Evolutionary conservation across 1,140 invertebrate species (phyloP).

Genomic region (Drosophila sproati): DNA sequence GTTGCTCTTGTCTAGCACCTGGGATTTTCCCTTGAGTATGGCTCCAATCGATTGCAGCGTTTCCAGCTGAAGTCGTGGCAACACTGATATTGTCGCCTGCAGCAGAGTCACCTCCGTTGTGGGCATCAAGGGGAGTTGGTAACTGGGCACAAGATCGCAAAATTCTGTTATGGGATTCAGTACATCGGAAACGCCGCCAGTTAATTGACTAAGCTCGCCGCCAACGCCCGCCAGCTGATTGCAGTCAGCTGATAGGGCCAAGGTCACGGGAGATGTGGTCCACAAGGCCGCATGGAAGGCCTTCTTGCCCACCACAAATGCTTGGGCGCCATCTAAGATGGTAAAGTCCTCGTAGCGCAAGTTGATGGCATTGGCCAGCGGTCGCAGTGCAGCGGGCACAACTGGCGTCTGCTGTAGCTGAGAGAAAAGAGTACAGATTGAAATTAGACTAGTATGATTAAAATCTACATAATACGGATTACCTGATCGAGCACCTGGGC

Average conservation of each 20-base stretch:
- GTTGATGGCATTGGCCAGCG: constrained; percentile 89
- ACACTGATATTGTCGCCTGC: constrained; percentile 91
- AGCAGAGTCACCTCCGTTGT: constrained; percentile 85
- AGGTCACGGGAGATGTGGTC: constrained; percentile 88
- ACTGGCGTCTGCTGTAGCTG: constrained; percentile 89
- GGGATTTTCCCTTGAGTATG: constrained; percentile 85
- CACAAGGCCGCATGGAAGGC: constrained; percentile 90
- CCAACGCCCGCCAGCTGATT: constrained; percentile 85
- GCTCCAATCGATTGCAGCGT: constrained; percentile 89
- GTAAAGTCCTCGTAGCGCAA: constrained; percentile 89
- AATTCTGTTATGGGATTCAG: constrained; percentile 91
- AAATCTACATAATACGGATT: constrained; percentile 12
- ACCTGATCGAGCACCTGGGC: constrained; percentile 94
- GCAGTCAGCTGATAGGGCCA: constrained; percentile 89
- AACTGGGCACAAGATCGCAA: constrained; percentile 89
- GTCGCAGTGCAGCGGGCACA: constrained; percentile 88
- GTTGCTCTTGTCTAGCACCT: constrained; percentile 83
- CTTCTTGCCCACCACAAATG: constrained; percentile 88
- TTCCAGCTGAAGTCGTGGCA: constrained; percentile 89
- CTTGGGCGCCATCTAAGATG: constrained; percentile 85
- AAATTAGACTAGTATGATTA: not conserved
- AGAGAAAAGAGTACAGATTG: constrained; percentile 18
- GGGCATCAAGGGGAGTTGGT: constrained; percentile 85
- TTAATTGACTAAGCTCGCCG: constrained; percentile 84
- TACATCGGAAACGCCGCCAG: constrained; percentile 79